These are phyloP conservation scores for Elgaria multicarinata DNA, from an alignment of 2,113 vertebrate species.

Conservation along the genomic window DNA sequence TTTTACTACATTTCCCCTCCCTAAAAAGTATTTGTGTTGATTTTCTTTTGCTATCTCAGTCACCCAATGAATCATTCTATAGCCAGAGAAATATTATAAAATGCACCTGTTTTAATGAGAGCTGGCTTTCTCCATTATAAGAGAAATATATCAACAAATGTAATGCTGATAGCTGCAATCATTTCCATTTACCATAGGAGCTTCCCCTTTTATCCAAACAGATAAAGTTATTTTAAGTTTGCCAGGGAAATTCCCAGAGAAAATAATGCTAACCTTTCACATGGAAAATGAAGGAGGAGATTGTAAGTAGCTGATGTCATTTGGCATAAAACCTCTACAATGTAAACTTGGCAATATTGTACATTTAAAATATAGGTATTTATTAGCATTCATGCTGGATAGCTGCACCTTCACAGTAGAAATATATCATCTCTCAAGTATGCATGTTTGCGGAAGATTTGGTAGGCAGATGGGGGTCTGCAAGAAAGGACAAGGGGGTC, in stretches of 20 bases:
- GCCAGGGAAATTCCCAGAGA: slow-evolving; percentile 33
- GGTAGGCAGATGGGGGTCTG: neutral
- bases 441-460: slow-evolving; percentile 12
- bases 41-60: neutral
- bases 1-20: neutral
- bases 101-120: neutral
- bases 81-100: slow-evolving; percentile 24
- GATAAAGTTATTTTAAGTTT: slow-evolving; percentile 55
- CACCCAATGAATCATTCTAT: neutral
- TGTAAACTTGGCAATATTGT: neutral
- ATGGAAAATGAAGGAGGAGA: slow-evolving; percentile 24
- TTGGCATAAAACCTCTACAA: slow-evolving; percentile 39
- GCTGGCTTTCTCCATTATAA: slow-evolving; percentile 16
- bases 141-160: neutral
- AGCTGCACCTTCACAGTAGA: slow-evolving; percentile 22
- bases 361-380: slow-evolving; percentile 14
- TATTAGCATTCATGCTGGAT: neutral
- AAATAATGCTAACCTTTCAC: slow-evolving; percentile 42
- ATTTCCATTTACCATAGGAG: slow-evolving; percentile 3
- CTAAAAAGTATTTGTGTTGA: neutral
- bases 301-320: slow-evolving; percentile 29
- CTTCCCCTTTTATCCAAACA: slow-evolving; percentile 49
- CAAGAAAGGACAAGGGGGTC: too few species aligned
- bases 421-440: slow-evolving; percentile 31
- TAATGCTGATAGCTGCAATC: slow-evolving; percentile 10